These are phyloP conservation scores for Agrochola circellaris DNA, from an alignment of 2,888 invertebrate genomes.

Conservation along the genomic window DNA sequence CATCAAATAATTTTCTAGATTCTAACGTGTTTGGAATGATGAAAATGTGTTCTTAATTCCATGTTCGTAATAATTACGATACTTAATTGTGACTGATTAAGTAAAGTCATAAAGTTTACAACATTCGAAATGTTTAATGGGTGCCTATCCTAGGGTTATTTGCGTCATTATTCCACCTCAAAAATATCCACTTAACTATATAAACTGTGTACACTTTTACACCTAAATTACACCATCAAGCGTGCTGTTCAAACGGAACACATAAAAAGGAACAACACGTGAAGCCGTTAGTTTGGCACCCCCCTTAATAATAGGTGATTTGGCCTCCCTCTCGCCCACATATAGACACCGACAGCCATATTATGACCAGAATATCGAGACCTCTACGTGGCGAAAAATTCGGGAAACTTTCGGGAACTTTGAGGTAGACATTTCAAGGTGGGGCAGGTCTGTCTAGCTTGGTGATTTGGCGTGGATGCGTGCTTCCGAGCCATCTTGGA, in stretches of 20 bases:
- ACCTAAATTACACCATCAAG: conserved; percentile 86
- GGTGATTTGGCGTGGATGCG: conserved; percentile 80
- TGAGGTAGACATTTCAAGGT: conserved; percentile 42
- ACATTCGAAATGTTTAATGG: conserved; percentile 52
- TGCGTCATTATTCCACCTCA: conserved; percentile 55
- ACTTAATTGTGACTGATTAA: conserved; percentile 55
- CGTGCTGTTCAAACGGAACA: conserved; percentile 83
- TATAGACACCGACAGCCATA: conserved; percentile 72
- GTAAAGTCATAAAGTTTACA: conserved; percentile 59
- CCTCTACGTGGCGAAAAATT: conserved; percentile 64
- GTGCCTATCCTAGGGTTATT: conserved; percentile 31
- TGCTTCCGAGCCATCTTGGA: conserved; percentile 84
- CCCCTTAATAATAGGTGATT: conserved; percentile 89
- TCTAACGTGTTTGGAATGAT: conserved; percentile 50
- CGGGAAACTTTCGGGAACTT: neutral
- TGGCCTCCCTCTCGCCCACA: conserved; percentile 79
- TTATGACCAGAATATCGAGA: conserved; percentile 74
- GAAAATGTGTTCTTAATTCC: conserved; percentile 53
- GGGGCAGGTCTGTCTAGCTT: conserved; percentile 69
- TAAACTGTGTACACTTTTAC: conserved; percentile 76
- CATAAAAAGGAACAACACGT: conserved; percentile 88
- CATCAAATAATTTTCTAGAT: conserved; percentile 45
- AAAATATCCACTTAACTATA: conserved; percentile 63
- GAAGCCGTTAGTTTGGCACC: conserved; percentile 88
- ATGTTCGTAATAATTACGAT: conserved; percentile 50